Evolutionary conservation across 1,140 invertebrate species (phyloP), one percentile per base, ranked within the genome.

Genomic region (Halesus radiatus): DNA sequence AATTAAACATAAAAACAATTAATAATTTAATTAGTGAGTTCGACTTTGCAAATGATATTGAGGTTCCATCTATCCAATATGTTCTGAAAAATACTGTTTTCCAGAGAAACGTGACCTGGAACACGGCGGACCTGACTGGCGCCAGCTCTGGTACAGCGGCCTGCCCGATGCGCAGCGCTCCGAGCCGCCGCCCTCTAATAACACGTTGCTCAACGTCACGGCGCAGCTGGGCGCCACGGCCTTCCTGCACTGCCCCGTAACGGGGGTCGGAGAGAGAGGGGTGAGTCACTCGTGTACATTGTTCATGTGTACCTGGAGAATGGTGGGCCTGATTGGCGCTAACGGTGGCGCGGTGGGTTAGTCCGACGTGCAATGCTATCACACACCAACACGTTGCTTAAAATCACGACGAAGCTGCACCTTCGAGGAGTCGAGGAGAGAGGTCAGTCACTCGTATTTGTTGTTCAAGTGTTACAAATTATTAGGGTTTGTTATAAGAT

Each of bases 111-210:
- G 80, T n/a, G 82, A 84, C 20, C 6, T 80, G 22, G 72, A 74
- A 3, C 72, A 64, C 32, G 85, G 62, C n/a, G 64, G 85, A 62
- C 88, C 90, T 22, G 91, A 91, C 81, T 92, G 91, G 90, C 89
- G 90, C 70, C 89, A 91, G 54, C 87, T 92, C 78, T 93, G 92
- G 92, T 92, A 92, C 85, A 91, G 90, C 80, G 92, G 91, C 26
- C 22, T 50, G 84, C 53, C 52, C 26, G 92, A 92, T 81, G 90
- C 90, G 76, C 88, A 90, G 85, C 88, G 89, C 79, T 90, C 91
- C 84, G 91, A 92, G 83, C 90, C 90, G 53, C 88, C 88, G 84
- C 91, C 93, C 85, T 74, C 78, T 37, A 84, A 84, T 56, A 84
- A 83, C 50, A 83, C 83, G 3, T 60, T 84, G 18, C 87, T 85